Evolutionary conservation across 2,113 vertebrate species (phyloP), one percentile per base, ranked within the genome.

Genomic region (Toxostoma redivivum): DNA sequence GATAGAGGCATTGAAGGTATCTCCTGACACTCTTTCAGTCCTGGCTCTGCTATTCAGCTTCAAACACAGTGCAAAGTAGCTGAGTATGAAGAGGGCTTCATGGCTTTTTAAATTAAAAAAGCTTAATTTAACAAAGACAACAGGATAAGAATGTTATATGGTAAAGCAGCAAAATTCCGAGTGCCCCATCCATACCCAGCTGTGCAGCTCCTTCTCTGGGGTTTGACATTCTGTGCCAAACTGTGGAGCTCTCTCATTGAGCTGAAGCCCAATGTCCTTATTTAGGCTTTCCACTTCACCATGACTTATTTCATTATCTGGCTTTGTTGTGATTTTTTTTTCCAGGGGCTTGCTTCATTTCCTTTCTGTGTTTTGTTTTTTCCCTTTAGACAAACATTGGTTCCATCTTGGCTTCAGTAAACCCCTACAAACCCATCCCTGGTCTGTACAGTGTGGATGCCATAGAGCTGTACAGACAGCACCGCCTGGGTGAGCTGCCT

Each of bases 341-440:
- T 47, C 5, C 67, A 71, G 74, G 78, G 87, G 22, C 45, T 81
- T 92, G 22, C 38, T 86, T 93, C 56, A 94, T 93, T 92, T 91
- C 70, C 72, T 96, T 72, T 66, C 47, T 92, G 37, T 94, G 62
- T 92, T 91, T 92, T 88, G 48, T 93, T 81, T 62, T 61, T 30
- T 90, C 76, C 67, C 79, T n/a, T 4, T 95, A 99, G 99, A 99
- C 99, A 69, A 99, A 99, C 97, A 99, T 99, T 60, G 99, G 99
- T 42, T 99, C 99, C 17, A 99, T 99, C 96, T 91, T 99, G 97
- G 98, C 98, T 9, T 99, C 99, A 19, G 98, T 99, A 71, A 99
- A 99, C 80, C 99, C 99, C 50, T 99, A 99, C 85, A 99, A 99
- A 93, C 96, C 96, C 95, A 99, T 99, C 40, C 27, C 95, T 19